Percentiles rank a stretch among this genome's conserved stretches.
Evolutionary conservation across 2,113 vertebrate species (phyloP).

Genomic region (Gasterosteus aculeatus): DNA sequence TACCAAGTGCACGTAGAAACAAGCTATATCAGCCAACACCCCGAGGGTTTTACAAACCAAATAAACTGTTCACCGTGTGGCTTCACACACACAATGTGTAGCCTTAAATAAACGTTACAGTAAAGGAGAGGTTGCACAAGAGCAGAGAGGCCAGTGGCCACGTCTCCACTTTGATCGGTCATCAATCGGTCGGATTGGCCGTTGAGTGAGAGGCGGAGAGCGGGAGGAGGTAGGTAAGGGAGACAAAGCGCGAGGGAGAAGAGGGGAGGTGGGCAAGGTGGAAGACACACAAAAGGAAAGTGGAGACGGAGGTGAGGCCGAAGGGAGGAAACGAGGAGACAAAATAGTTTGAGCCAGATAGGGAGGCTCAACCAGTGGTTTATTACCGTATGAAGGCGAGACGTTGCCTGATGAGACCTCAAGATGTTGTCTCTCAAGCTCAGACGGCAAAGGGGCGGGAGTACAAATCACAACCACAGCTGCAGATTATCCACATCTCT

Average conservation of each 20-base stretch:
- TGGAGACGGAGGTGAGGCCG: neutral
- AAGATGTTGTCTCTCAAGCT: conserved; percentile 27
- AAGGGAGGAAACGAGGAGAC: conserved; percentile 2
- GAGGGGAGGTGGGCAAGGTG: conserved; percentile 1
- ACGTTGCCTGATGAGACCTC: conserved; percentile 44
- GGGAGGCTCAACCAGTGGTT: conserved; percentile 41
- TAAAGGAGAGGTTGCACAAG: conserved; percentile 18
- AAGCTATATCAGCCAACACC: conserved; percentile 31
- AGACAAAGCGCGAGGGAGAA: neutral
- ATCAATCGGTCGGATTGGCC: conserved; percentile 23
- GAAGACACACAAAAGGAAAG: neutral
- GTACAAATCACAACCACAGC: neutral
- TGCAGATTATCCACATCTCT: neutral
- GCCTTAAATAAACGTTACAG: conserved; percentile 39
- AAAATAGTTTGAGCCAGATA: conserved; percentile 22
- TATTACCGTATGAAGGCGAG: conserved; percentile 53
- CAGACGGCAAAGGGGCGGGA: neutral
- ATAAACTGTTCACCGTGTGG: conserved; percentile 37
- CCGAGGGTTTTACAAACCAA: conserved; percentile 49
- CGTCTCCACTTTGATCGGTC: conserved; percentile 60
- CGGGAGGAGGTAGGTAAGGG: neutral
- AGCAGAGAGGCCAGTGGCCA: conserved; percentile 15
- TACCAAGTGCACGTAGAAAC: neutral
- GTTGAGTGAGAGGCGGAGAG: conserved; percentile 29
- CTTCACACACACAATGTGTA: neutral